Conservation (phyloP, 2,888 invertebrate genomes). For the Cephus rjabovi region DNA sequence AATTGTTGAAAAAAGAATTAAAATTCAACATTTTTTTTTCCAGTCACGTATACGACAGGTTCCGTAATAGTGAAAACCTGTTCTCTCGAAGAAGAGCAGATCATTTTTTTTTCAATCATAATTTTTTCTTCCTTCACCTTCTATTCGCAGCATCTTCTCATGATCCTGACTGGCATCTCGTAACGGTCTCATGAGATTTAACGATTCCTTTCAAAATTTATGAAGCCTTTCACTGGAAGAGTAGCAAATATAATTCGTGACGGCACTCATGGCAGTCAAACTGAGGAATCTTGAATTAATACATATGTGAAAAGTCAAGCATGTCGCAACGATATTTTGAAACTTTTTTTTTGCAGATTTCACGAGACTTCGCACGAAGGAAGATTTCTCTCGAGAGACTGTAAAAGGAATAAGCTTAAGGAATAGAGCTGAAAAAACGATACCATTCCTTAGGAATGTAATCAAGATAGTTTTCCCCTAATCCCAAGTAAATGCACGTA, state of each 20-base stretch:
- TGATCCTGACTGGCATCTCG: neutral
- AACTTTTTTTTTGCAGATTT: neutral
- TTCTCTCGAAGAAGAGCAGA: neutral
- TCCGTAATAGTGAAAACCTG: neutral
- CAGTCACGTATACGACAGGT: neutral
- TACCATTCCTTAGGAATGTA: neutral
- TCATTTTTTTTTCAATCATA: neutral
- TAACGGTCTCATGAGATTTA: neutral
- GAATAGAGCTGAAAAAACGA: neutral
- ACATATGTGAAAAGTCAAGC: neutral
- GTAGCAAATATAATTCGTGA: neutral
- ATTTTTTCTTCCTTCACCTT: neutral
- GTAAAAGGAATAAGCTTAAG: neutral
- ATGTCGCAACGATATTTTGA: neutral
- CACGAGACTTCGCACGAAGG: neutral
- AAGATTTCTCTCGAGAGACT: neutral
- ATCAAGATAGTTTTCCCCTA: neutral
- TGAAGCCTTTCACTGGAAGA: neutral
- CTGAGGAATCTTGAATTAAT: neutral
- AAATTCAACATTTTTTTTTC: neutral
- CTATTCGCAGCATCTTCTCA: neutral
- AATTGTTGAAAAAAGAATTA: neutral
- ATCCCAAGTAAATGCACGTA: neutral
- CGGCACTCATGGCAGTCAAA: neutral
- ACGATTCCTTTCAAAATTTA: neutral